Evolutionary conservation across 2,888 invertebrate genomes (phyloP), one percentile per base, ranked within the genome.

Genomic region (Aspidapion aeneum): DNA sequence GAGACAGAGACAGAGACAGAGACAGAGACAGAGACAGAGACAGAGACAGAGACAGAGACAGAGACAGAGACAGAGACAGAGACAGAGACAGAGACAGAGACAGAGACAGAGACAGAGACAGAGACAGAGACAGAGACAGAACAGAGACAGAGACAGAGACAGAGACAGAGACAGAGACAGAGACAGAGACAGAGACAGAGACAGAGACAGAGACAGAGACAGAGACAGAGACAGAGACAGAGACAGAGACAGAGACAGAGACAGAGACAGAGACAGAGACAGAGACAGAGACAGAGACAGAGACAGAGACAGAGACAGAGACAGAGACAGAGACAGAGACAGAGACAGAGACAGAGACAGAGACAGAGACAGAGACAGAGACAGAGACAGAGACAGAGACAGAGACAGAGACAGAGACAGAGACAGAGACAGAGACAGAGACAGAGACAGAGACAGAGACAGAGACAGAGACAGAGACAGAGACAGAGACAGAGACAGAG

Each of bases 31-130:
- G 51, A 51, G 51, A 51, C 51, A 12, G 51, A 51, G 51, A 51
- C 51, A 12, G 51, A n/a, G n/a, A n/a, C 22, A 19, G 60, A 56
- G 60, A 60, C 22, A 19, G 60, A 56, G 60, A 60, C 22, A 19
- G 60, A 56, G 55, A 60, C 22, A 19, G 60, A 56, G 60, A 60
- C 16, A 19, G 60, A 56, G 60, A 60, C 22, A 19, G 60, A 56
- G 60, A 60, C 22, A 19, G 60, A 56, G 60, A 60, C 22, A 19
- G 60, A 56, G 60, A 60, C 22, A 19, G 60, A 56, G 60, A 60
- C 22, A 19, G 60, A 56, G 60, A 60, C 22, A 19, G 60, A 56
- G 60, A 60, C 22, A 19, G 60, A 56, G 60, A 60, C 22, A 19
- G 60, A 56, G 60, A 60, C 22, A 19, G 60, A 56, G 60, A 60